Percentiles rank a stretch among this genome's conserved stretches.
Evolutionary conservation across 2,888 invertebrate genomes (phyloP).

Genomic region (Mythimna albipuncta): DNA sequence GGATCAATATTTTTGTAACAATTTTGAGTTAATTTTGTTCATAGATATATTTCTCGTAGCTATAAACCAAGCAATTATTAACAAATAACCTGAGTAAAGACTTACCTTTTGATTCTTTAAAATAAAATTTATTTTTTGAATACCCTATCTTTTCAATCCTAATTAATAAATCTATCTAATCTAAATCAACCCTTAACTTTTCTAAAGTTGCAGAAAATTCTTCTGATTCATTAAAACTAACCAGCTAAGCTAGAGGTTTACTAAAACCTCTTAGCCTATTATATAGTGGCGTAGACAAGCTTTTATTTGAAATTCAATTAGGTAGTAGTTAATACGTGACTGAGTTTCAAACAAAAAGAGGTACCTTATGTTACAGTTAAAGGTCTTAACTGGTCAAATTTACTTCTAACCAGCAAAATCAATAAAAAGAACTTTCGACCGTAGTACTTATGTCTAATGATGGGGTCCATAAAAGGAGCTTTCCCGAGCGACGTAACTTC

Average conservation of each 20-base stretch:
- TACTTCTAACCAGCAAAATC: too few species aligned
- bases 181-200: conserved; percentile 8
- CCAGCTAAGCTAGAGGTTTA: conserved; percentile 8
- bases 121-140: background rate
- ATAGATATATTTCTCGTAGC: too few species aligned
- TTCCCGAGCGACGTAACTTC: too few species aligned
- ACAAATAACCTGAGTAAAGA: background rate
- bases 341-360: conserved; percentile 52
- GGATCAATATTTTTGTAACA: too few species aligned
- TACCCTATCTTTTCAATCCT: background rate
- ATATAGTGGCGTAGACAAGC: conserved; percentile 11
- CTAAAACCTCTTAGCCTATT: conserved; percentile 16
- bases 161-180: conserved; percentile 13
- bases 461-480: too few species aligned
- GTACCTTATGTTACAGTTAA: too few species aligned
- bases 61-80: background rate
- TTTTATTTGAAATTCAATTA: conserved; percentile 76
- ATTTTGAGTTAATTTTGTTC: too few species aligned
- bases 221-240: conserved; percentile 19
- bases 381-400: too few species aligned
- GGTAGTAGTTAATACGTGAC: conserved; percentile 70
- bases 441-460: too few species aligned
- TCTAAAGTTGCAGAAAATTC: background rate
- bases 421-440: too few species aligned
- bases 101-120: background rate